Base-by-base conservation (phyloP, 1,140 invertebrate genomes). In the roundworm (Caenorhabditis elegans) region DNA sequence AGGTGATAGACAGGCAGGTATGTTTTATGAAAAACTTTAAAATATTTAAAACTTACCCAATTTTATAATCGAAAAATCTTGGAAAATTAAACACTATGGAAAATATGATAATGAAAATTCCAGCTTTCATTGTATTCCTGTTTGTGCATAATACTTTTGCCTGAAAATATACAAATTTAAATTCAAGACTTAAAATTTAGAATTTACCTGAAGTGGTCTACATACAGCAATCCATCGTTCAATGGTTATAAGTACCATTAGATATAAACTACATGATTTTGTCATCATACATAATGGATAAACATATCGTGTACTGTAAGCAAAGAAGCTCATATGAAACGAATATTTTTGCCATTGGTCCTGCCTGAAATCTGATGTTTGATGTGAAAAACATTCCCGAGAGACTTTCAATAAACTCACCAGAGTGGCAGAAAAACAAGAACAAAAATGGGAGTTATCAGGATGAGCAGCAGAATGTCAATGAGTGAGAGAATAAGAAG, bases 351-450 rank as follows among this genome's bases (percentile, higher is more conserved):
- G 60, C 60, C 60, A 70, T 39, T 39, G 60, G 34, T 70, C 34
- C 60, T 70, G 17, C 60, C 60, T 70, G 60, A 39, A 70, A 70
- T 11, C 13, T 36, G 60, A 22, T 70, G 34, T 70, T 39, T 39
- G 26, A 60, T 60, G 26, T 31, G 31, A 17, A 17, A 60, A 60
- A 70, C n/a, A 39, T 8, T 39, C 31, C 60, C 60, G 34, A 70
- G 34, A 19, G 60, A 39, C 26, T 70, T 34, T 43, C 17, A 34
- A 17, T 17, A 36, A 70, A 70, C 60, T 39, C 22, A 70, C 60
- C 60, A 70, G n/a, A 70, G 60, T 70, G 60, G 60, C 31, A 70
- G 60, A 70, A 70, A 70, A 39, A 70, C 60, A 39, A 70, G 60
- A 70, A 39, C 60, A 70, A 70, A 70, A 22, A 70, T 70, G 31